Base-by-base conservation (phyloP, 2,797 vertebrate species). In the Lacerta agilis region DNA sequence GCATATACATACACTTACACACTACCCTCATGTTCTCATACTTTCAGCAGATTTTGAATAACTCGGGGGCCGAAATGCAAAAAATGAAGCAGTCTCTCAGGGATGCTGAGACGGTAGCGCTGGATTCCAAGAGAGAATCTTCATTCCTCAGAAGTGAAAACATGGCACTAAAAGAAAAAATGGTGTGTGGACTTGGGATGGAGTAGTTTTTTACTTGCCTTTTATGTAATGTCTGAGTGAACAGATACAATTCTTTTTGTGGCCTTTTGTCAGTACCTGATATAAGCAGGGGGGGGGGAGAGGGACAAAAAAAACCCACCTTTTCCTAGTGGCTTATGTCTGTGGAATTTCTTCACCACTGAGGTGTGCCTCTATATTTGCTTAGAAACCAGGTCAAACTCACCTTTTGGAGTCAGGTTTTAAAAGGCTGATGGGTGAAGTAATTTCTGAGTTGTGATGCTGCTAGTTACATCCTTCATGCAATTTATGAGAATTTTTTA, bases 111-210 rank as follows among this genome's bases (percentile, higher is more conserved):
- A 90, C 91, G 0, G 61, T 99, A 92, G 97, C 97, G 82, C 94
- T 97, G 83, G 98, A 99, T 92, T 97, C 98, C 5, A 99, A 97
- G 96, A 99, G 96, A 92, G 98, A 99, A 78, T 98, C 98, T 95
- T 98, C 98, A 23, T 94, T 98, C 91, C 97, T 99, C 80, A 97
- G 98, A 86, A 98, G 95, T 91, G 97, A 98, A 89, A 98, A 98
- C 82, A 90, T 97, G 1, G 92, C 97, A 20, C 95, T 99, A 55
- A 98, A 97, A 91, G 97, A 98, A 88, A 96, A 93, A 82, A 97
- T 98, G 89, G 98, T 97, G 88, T 55, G 49, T 55, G 25, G 38
- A 6, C 5, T 4, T 73, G 25, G 33, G n/a, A 82, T 66, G 15
- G 69, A 55, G 33, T 27, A 20, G 25, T 13, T 45, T 23, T 33